phyloP scores from a whole-genome alignment of 2,888 invertebrate genomes.

The Apamea sordens region DNA sequence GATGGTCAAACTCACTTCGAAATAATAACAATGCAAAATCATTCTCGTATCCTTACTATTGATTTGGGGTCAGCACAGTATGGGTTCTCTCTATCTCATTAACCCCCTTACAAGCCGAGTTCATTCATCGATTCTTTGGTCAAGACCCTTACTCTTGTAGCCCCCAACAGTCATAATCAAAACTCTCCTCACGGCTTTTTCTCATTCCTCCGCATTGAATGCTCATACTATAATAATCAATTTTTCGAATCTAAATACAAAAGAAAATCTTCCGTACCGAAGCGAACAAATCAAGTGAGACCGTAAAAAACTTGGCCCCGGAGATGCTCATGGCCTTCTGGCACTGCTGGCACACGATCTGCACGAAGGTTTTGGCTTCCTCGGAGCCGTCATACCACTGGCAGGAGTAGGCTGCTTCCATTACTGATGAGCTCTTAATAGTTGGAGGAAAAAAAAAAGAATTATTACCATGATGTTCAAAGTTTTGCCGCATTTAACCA shows the following conservation, averaged over 20 bases:
- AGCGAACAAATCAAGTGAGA: slow-evolving; percentile 96
- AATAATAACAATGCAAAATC: neutral
- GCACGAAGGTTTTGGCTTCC: slow-evolving; percentile 97
- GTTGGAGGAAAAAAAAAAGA: too few relatives aligned
- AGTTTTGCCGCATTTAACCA: too few relatives aligned
- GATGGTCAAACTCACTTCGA: neutral
- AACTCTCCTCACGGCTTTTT: neutral
- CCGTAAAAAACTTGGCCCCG: slow-evolving; percentile 97
- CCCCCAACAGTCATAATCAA: too few relatives aligned
- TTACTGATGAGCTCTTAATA: slow-evolving; percentile 95
- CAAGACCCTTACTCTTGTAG: neutral
- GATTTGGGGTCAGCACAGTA: neutral
- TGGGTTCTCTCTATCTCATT: neutral
- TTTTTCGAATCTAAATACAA: neutral
- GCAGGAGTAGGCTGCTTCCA: slow-evolving; percentile 97
- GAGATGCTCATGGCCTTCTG: slow-evolving; percentile 97
- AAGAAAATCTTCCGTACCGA: slow-evolving; percentile 91
- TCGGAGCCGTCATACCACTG: slow-evolving; percentile 98
- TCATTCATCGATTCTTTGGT: neutral
- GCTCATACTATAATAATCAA: too few relatives aligned
- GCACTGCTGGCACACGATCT: slow-evolving; percentile 97
- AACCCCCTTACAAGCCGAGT: neutral
- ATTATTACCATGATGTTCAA: too few relatives aligned
- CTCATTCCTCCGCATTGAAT: neutral
- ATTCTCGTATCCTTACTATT: neutral